Base-by-base conservation (phyloP, 2,888 invertebrate species). In the Chalcis sispes region DNA sequence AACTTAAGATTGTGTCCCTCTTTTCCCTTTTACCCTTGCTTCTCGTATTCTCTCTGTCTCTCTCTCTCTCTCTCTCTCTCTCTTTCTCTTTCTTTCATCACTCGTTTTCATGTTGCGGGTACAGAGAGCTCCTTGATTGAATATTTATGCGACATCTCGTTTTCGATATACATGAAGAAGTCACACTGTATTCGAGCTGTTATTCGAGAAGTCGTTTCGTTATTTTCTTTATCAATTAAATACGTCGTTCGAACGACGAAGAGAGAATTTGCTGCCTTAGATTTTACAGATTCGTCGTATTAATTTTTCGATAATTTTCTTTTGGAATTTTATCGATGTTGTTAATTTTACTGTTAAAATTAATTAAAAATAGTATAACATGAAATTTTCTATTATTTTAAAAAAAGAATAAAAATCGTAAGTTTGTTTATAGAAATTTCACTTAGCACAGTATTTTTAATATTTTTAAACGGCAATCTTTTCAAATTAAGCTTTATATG, bases 121-220 rank as follows among this genome's bases (percentile, higher is more conserved):
- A 29, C 2, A 23, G 50, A 18, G 61, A 7, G 56, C 36, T 69
- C 59, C 52, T 70, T 77, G 72, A 70, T 77, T 77, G 70, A 77
- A 77, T 77, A 73, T 77, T 77, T 77, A 77, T 73, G 59, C 42
- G 61, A 54, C 36, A 27, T 54, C 23, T 52, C 36, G 29, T 72
- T 69, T 66, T 40, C 48, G 65, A n/a, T 65, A 42, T 50, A 70
- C 20, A 32, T 27, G 8, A n/a, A 27, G 18, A 50, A 50, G 50
- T 50, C 25, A 20, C 46, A 40, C 18, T 50, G 20, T 46, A 2
- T 7, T 23, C 36, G 25, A 1, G 18, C 58, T 48, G 46, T 64
- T 42, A 10, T 54, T 52, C 42, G n/a, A n/a, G 48, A 32, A 23
- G 20, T 8, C 10, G 27, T 27, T 8, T 8, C 13, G 20, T 48